These are phyloP conservation scores for Epiblema foenella DNA, from an alignment of 2,888 invertebrate genomes.

Conservation along the genomic window DNA sequence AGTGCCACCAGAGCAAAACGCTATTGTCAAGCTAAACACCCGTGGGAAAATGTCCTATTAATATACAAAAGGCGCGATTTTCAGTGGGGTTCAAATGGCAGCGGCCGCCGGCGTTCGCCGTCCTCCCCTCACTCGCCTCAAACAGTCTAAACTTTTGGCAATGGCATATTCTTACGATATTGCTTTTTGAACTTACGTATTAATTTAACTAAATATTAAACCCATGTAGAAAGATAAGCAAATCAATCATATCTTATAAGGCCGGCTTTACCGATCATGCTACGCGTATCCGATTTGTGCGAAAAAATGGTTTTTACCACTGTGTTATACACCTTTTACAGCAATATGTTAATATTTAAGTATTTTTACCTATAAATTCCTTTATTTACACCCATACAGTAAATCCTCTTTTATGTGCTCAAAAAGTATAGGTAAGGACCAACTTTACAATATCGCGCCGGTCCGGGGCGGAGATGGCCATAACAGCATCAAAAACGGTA, in stretches of 20 bases:
- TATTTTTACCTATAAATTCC: no score
- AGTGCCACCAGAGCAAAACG: not conserved
- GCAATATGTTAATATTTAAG: no score
- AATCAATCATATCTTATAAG: not conserved
- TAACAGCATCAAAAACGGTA: no score
- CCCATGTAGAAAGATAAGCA: not conserved
- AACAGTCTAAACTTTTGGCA: not conserved
- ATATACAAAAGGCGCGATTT: not conserved
- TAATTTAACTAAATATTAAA: not conserved
- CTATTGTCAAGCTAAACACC: not conserved
- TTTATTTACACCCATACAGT: no score
- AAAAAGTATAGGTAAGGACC: no score
- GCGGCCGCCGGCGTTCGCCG: slow-evolving; percentile 4
- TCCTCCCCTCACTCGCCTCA: not conserved
- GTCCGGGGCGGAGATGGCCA: no score
- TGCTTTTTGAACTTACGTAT: not conserved
- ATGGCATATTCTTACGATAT: not conserved
- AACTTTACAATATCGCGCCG: no score
- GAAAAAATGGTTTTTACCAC: no score
- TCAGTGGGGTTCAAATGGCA: not conserved
- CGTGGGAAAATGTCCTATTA: slow-evolving; percentile 1
- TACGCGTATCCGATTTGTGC: no score
- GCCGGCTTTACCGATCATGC: not conserved
- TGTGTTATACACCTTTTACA: no score
- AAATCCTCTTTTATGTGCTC: no score